These are phyloP conservation scores for Champsocephalus esox DNA, from an alignment of 2,797 vertebrate genomes.

Conservation along the genomic window DNA sequence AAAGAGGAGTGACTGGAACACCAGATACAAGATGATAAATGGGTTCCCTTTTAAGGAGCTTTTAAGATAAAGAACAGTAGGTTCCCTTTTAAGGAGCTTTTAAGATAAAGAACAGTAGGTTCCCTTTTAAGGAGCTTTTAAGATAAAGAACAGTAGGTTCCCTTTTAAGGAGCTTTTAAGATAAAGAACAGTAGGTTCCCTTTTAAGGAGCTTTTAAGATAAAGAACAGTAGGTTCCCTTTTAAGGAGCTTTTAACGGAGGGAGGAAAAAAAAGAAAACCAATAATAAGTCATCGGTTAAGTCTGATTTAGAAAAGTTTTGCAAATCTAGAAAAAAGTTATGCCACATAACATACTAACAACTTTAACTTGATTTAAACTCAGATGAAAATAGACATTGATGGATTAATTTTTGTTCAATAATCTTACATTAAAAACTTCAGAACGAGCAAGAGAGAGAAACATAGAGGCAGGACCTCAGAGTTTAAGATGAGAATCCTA, in stretches of 20 bases:
- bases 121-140: background rate
- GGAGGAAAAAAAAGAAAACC: background rate
- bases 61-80: background rate
- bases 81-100: background rate
- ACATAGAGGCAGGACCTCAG: constrained; percentile 1
- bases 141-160: background rate
- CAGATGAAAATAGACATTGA: background rate
- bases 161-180: background rate
- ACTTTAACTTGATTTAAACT: background rate
- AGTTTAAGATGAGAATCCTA: constrained; percentile 34
- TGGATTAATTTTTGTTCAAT: background rate
- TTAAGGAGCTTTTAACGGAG: background rate
- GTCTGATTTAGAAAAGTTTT: background rate
- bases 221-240: background rate
- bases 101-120: background rate
- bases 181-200: background rate
- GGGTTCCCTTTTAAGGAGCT: background rate
- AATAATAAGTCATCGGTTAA: background rate
- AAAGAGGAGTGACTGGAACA: constrained; percentile 13
- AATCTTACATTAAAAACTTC: constrained; percentile 16
- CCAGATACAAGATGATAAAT: background rate
- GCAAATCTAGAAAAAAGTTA: background rate
- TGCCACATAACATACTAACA: too few relatives aligned
- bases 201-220: background rate
- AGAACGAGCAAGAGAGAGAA: constrained; percentile 9